A percentile compares a stretch with the other conserved stretches of the same genome.
Conservation (phyloP, 1,140 invertebrate genomes). For the Cydia fagiglandana region DNA sequence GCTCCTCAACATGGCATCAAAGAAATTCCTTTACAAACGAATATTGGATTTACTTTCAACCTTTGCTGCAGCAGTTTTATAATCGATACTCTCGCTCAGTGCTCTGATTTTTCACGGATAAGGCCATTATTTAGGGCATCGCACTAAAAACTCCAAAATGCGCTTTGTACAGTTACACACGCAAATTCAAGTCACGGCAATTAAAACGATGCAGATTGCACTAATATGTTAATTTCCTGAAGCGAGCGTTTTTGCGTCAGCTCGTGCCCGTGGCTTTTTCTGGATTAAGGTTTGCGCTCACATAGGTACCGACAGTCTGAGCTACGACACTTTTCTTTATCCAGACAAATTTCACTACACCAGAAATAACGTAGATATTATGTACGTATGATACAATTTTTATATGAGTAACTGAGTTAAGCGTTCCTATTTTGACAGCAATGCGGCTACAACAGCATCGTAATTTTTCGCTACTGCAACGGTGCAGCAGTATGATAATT, state of each 20-base stretch:
- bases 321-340: not conserved
- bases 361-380: no score
- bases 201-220: constrained; percentile 29
- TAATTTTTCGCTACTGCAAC: no score
- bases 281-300: not conserved
- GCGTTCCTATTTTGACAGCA: no score
- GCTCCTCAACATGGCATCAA: no score
- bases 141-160: not conserved
- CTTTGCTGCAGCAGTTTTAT: no score
- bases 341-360: no score
- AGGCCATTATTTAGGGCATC: not conserved
- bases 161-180: constrained; percentile 1
- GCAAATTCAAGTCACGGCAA: constrained; percentile 22
- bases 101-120: not conserved
- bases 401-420: no score
- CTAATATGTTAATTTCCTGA: constrained; percentile 31
- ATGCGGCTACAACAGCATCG: no score
- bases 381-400: no score
- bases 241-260: constrained; percentile 20
- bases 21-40: no score
- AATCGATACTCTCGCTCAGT: not conserved
- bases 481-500: no score
- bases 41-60: no score
- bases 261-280: not conserved
- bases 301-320: not conserved